These are phyloP conservation scores for Drosophila atroscutellata DNA, from an alignment of 2,888 invertebrate species.

Conservation along the genomic window DNA sequence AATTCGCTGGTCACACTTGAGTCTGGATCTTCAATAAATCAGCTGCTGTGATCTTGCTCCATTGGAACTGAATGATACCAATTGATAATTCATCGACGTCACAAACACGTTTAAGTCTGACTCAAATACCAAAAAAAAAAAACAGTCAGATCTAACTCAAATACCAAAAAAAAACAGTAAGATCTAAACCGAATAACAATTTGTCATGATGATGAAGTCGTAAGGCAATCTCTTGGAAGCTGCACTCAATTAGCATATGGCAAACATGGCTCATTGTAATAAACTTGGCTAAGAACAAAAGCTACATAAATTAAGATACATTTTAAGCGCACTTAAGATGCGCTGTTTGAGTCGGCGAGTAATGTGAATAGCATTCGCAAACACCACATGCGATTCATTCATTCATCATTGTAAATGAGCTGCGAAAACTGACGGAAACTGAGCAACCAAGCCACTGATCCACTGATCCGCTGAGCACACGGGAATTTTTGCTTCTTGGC, in stretches of 20 bases:
- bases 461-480: constrained; percentile 47
- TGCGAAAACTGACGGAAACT: constrained; percentile 20
- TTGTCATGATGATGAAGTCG: constrained; percentile 37
- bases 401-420: constrained; percentile 60
- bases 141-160: not conserved
- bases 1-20: constrained; percentile 8
- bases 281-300: constrained; percentile 51
- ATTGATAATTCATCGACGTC: constrained; percentile 54
- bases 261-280: constrained; percentile 32
- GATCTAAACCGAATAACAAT: constrained; percentile 14
- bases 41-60: constrained; percentile 1
- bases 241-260: constrained; percentile 67
- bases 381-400: constrained; percentile 56
- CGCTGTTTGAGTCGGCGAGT: constrained; percentile 42
- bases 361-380: constrained; percentile 38
- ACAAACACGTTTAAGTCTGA: constrained; percentile 60
- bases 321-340: constrained; percentile 60
- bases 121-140: not conserved
- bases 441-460: constrained; percentile 1
- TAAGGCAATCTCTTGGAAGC: constrained; percentile 52
- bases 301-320: constrained; percentile 66
- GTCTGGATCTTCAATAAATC: not conserved
- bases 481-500: constrained; percentile 51
- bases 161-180: not conserved
- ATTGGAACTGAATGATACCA: constrained; percentile 25